Conservation (phyloP, 1,140 invertebrate species). For the Temnothorax longispinosus region DNA sequence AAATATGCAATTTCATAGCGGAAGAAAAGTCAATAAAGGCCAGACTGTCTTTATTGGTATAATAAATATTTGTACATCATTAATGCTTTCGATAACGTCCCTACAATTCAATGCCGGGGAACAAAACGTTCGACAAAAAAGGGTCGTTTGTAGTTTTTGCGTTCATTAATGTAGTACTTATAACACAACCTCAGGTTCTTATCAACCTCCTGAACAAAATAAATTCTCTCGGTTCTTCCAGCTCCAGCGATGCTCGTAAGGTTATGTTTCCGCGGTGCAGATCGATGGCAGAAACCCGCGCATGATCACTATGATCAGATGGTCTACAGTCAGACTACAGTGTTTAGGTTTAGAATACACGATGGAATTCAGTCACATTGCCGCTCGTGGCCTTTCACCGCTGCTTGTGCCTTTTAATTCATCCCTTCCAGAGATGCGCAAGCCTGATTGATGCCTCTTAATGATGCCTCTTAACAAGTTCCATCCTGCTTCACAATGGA, state of each 20-base stretch:
- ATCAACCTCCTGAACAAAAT: too few species aligned
- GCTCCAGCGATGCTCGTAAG: background rate
- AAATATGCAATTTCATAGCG: background rate
- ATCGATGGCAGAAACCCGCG: background rate
- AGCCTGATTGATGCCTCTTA: background rate
- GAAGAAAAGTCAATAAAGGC: background rate
- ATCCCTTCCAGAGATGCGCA: background rate
- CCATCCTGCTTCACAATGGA: background rate
- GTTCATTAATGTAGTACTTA: background rate
- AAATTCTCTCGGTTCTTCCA: background rate
- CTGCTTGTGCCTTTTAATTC: background rate
- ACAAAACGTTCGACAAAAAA: background rate
- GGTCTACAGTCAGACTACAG: background rate
- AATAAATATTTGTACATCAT: background rate
- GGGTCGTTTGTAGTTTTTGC: background rate
- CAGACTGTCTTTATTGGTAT: background rate
- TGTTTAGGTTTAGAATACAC: background rate
- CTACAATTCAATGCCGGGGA: background rate
- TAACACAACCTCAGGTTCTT: background rate
- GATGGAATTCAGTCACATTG: background rate
- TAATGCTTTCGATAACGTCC: background rate
- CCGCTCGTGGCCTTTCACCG: background rate
- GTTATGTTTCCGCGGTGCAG: background rate
- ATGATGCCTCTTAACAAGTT: background rate
- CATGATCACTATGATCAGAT: background rate